Percentiles rank a stretch among this genome's conserved stretches.
Conservation (phyloP, 2,113 vertebrate genomes). For the Zootoca vivipara region DNA sequence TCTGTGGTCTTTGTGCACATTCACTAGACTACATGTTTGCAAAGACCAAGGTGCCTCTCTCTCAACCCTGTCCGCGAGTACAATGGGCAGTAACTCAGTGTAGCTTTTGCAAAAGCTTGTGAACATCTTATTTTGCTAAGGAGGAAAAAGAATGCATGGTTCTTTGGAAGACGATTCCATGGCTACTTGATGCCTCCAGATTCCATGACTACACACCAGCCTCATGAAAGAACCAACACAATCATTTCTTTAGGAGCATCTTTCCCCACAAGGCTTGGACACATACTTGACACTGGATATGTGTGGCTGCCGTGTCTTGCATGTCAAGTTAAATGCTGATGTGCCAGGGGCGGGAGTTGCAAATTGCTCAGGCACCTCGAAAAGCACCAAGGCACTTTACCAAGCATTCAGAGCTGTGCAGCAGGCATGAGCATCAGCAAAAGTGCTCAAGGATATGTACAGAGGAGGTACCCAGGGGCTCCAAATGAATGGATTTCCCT, state of each 20-base stretch:
- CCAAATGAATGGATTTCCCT: neutral
- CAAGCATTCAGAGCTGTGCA: neutral
- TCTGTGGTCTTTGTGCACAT: neutral
- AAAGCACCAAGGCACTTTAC: neutral
- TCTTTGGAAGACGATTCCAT: neutral
- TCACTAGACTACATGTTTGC: neutral
- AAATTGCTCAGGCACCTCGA: neutral
- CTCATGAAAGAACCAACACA: neutral
- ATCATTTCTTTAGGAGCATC: neutral
- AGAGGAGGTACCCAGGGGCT: neutral
- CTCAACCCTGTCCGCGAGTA: neutral
- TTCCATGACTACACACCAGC: neutral
- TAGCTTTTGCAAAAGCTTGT: neutral
- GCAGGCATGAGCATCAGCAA: neutral
- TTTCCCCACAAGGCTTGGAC: neutral
- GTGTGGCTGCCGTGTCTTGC: neutral
- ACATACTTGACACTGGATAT: neutral
- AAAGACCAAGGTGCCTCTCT: neutral
- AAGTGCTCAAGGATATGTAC: neutral
- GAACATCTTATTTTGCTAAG: neutral
- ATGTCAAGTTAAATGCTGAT: neutral
- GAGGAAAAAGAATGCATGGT: neutral
- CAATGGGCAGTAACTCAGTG: neutral
- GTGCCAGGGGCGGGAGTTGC: neutral
- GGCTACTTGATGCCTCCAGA: neutral